These are phyloP conservation scores for Porites lobata DNA, from an alignment of 92 coral and sea anemone genomes.

Conservation along the genomic window DNA sequence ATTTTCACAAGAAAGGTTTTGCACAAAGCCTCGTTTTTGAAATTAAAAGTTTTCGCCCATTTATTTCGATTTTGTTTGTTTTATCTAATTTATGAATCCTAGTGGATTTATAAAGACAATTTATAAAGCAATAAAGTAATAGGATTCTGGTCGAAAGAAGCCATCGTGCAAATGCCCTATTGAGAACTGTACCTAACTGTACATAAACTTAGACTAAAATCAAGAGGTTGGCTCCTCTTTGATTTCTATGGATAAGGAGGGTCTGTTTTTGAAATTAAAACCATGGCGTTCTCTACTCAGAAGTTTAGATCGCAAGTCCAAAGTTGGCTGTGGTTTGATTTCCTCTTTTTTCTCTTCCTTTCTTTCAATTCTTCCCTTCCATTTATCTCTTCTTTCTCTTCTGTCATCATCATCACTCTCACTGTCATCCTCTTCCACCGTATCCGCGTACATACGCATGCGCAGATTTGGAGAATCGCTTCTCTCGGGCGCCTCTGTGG, in stretches of 20 bases:
- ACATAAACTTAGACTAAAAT: neutral
- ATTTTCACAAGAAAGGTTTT: too few relatives aligned
- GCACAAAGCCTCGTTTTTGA: too few relatives aligned
- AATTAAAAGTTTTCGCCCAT: too few relatives aligned
- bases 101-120: neutral
- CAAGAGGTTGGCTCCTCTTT: constrained; percentile 72
- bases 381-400: constrained; percentile 25
- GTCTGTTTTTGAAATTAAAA: constrained; percentile 83
- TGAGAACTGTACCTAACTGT: neutral
- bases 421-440: constrained; percentile 46
- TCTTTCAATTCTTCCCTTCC: constrained; percentile 42
- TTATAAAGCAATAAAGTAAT: too few relatives aligned
- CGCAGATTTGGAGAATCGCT: constrained; percentile 63
- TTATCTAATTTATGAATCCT: neutral
- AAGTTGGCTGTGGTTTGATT: constrained; percentile 43
- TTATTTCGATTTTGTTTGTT: too few relatives aligned
- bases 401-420: constrained; percentile 46
- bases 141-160: too few relatives aligned
- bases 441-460: constrained; percentile 94
- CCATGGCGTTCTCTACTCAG: constrained; percentile 82
- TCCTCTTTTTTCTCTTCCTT: constrained; percentile 25
- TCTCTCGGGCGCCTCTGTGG: constrained; percentile 32
- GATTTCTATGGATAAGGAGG: constrained; percentile 94
- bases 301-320: constrained; percentile 88
- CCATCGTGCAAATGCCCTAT: too few relatives aligned